phyloP scores from a whole-genome alignment of 2,888 invertebrate species.

The Diarsia mendica region DNA sequence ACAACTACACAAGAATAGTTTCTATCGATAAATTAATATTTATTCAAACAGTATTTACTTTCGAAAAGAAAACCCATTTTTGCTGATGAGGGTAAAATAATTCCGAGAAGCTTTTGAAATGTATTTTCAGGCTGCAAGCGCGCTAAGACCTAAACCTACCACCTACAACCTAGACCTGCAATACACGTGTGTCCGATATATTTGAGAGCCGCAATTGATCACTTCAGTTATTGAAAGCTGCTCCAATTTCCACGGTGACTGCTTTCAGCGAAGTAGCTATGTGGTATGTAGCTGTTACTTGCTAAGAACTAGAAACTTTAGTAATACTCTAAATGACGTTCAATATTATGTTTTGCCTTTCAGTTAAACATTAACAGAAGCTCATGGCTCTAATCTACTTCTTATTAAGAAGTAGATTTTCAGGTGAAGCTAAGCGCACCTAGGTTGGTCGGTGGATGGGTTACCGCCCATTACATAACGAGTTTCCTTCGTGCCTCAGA shows the following conservation, averaged over 20 bases:
- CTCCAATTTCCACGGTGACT: constrained; percentile 82
- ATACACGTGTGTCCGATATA: constrained; percentile 69
- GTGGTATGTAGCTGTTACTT: constrained; percentile 67
- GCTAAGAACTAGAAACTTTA: not conserved
- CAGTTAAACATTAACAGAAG: too few species aligned
- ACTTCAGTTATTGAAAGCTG: constrained; percentile 86
- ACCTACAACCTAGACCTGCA: too few species aligned
- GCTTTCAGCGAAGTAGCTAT: constrained; percentile 69
- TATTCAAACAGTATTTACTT: not conserved
- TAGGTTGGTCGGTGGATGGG: too few species aligned
- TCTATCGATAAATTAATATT: not conserved
- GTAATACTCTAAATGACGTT: too few species aligned
- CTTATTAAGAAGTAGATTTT: too few species aligned
- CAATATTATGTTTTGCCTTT: too few species aligned
- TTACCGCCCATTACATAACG: too few species aligned
- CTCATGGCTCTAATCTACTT: too few species aligned
- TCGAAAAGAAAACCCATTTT: not conserved
- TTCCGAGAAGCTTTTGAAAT: not conserved
- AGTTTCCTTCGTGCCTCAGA: too few species aligned
- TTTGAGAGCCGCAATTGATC: constrained; percentile 84
- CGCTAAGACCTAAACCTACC: constrained; percentile 34
- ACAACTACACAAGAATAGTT: not conserved
- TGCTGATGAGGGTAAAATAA: not conserved
- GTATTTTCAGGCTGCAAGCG: not conserved
- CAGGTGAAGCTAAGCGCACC: too few species aligned